A percentile compares a stretch with the other conserved stretches of the same genome.
Conservation (phyloP, 2,888 invertebrate genomes). For the Atrina japonica region DNA sequence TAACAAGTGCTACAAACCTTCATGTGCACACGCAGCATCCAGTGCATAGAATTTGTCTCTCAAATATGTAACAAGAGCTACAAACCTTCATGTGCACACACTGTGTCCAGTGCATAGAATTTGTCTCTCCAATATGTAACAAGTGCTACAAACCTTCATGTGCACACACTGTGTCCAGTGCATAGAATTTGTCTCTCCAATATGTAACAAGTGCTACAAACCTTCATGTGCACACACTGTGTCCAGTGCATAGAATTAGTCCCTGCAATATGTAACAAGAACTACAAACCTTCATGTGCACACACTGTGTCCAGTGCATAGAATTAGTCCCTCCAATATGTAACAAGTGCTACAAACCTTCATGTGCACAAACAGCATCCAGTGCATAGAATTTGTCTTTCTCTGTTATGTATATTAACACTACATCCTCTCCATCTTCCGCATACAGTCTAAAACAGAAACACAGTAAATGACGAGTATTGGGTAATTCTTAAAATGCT, state of each 20-base stretch:
- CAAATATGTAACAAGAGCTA: too few species aligned
- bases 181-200: constrained; percentile 34
- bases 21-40: constrained; percentile 44
- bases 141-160: constrained; percentile 50
- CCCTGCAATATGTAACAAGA: too few species aligned
- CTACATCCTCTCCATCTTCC: constrained; percentile 43
- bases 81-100: constrained; percentile 46
- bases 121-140: too few species aligned
- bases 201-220: too few species aligned
- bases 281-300: constrained; percentile 47
- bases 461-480: background rate
- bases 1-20: too few species aligned
- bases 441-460: constrained; percentile 34
- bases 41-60: constrained; percentile 34
- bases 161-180: constrained; percentile 38
- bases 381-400: constrained; percentile 33
- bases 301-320: constrained; percentile 39
- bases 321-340: constrained; percentile 27
- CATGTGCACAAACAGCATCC: constrained; percentile 44
- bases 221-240: constrained; percentile 45
- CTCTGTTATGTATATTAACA: constrained; percentile 30
- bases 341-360: too few species aligned
- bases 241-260: constrained; percentile 38
- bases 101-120: constrained; percentile 38
- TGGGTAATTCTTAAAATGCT: background rate